Conservation (phyloP, 2,113 vertebrate genomes). For the Delphinapterus leucas region DNA sequence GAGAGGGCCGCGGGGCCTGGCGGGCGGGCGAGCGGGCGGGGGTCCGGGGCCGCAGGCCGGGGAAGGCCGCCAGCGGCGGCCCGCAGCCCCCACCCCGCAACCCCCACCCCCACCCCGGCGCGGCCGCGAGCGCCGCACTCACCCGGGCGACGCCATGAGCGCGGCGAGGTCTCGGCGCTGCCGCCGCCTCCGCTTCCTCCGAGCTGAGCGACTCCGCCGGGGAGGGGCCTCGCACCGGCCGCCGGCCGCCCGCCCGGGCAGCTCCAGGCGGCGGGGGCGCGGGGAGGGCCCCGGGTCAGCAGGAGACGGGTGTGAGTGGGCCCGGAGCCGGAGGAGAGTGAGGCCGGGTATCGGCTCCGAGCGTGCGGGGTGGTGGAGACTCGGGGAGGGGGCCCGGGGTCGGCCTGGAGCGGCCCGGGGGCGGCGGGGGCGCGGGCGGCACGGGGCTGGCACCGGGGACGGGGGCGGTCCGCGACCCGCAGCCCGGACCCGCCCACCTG, state of each 20-base stretch:
- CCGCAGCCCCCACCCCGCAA: not conserved
- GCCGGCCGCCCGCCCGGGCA: not conserved
- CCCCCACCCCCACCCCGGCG: not conserved
- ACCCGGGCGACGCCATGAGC: constrained; percentile 72
- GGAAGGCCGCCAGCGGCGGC: not conserved
- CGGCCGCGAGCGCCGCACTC: constrained; percentile 15
- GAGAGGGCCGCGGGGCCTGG: not conserved
- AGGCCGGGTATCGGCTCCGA: not conserved
- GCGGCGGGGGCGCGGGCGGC: not conserved
- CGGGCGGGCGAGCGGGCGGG: not conserved
- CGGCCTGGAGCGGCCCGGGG: not conserved
- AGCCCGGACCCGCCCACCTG: not conserved
- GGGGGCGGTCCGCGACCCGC: not conserved
- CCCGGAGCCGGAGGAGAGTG: not conserved
- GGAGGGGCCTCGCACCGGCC: constrained; percentile 62
- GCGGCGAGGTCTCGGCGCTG: constrained; percentile 30
- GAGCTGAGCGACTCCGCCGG: constrained; percentile 50
- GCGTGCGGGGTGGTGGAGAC: not conserved
- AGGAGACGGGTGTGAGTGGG: not conserved
- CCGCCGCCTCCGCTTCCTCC: constrained; percentile 62
- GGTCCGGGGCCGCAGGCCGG: not conserved
- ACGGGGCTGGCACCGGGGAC: not conserved
- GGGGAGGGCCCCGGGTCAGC: rapidly evolving
- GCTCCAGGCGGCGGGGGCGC: not conserved
- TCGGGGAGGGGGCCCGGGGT: rapidly evolving